Percentiles rank a stretch among this genome's conserved stretches.
Evolutionary conservation across 2,113 vertebrate genomes (phyloP).

Genomic region (Thymallus thymallus): DNA sequence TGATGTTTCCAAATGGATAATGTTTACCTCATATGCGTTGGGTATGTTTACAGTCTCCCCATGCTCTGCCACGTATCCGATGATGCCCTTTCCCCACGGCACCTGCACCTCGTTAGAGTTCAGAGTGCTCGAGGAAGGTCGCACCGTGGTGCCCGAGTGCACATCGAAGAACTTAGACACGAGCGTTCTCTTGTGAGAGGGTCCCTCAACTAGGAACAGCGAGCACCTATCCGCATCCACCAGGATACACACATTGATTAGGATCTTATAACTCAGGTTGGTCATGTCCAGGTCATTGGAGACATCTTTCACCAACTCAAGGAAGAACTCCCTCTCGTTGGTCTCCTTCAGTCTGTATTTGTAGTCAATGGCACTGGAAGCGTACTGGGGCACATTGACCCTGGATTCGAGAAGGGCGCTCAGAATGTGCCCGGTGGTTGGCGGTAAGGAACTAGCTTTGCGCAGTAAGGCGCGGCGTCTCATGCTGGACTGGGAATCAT

Average conservation of each 20-base stretch:
- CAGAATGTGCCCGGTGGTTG: slow-evolving; percentile 77
- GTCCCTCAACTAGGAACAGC: slow-evolving; percentile 77
- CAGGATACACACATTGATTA: slow-evolving; percentile 78
- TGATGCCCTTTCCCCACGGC: slow-evolving; percentile 78
- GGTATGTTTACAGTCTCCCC: slow-evolving; percentile 78
- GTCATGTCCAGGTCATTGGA: slow-evolving; percentile 78
- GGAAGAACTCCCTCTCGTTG: slow-evolving; percentile 77
- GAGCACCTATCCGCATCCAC: slow-evolving; percentile 78
- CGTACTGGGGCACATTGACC: slow-evolving; percentile 75
- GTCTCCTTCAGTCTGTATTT: slow-evolving; percentile 75
- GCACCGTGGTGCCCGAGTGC: slow-evolving; percentile 75
- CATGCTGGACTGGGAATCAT: slow-evolving; percentile 73
- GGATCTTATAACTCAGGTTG: slow-evolving; percentile 77
- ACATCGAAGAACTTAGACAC: slow-evolving; percentile 80
- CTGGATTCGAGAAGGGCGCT: slow-evolving; percentile 78
- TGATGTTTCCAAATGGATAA: no score
- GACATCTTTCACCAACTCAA: slow-evolving; percentile 78
- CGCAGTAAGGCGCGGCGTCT: slow-evolving; percentile 76
- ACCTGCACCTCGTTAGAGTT: slow-evolving; percentile 77
- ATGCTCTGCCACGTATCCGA: slow-evolving; percentile 79
- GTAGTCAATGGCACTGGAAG: slow-evolving; percentile 76
- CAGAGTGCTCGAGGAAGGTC: slow-evolving; percentile 69
- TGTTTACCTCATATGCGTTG: slow-evolving; percentile 76
- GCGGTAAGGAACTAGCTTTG: slow-evolving; percentile 79
- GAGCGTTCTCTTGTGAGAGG: slow-evolving; percentile 74